Evolutionary conservation across 23 tunicate species (phyloP), one percentile per base, ranked within the genome.

Genomic region (Aplidium turbinatum): DNA sequence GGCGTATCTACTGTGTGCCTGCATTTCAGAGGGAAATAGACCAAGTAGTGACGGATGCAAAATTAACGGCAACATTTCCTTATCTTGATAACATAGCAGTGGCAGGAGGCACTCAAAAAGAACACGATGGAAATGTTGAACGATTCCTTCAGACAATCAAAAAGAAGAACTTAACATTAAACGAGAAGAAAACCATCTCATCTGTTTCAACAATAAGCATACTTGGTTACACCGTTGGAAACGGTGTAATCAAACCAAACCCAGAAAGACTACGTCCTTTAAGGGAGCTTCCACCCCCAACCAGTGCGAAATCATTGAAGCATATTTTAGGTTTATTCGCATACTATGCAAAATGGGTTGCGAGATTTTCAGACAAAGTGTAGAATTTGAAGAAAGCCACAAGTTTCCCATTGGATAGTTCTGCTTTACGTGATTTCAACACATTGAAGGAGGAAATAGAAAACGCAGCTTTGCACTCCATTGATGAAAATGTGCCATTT

Each of bases 101-200:
- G 11, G 75, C 21, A 6, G 80, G 80, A 11, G 7, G 21, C 4
- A 64, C 19, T 35, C 80, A 64, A 34, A 26, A 61, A 21, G 80
- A 75, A 31, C 80, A 75, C 76, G 80, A 75, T 75, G 4, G 5
- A 33, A 75, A 75, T 35, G 33, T 75, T 11, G 64, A 64, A 4
- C 16, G 26, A 26, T 75, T 75, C 64, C n/a, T 75, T 28, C 31
- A 75, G 21, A 50, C 51, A 30, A 30, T 40, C 38, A 9, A 26
- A 6, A 11, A 55, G 3, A 4, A 36, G 6, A 56, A 29, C 25
- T 40, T 72, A 24, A 54, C 71, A 4, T 26, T 72, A 7, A 72
- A 72, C 29, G 35, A 72, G 24, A 18, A 33, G 33, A 72, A 56
- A 52, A 51, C 77, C 35, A 18, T 50, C 19, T 28, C 24, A 9